Evolutionary conservation across 2,888 invertebrate genomes (phyloP).

Genomic region (Lithophane semibrunnea): DNA sequence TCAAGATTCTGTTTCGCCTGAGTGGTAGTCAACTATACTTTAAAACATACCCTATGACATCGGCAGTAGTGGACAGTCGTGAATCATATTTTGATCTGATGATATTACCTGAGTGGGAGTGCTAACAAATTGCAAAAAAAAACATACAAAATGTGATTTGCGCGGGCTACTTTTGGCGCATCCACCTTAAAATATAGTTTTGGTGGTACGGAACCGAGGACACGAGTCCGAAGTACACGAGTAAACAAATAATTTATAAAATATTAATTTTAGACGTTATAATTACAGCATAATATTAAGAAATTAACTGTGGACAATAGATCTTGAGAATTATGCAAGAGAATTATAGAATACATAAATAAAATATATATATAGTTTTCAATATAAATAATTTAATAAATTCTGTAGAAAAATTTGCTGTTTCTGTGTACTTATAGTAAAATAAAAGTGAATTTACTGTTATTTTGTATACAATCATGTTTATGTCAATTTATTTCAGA

Average conservation of each 20-base stretch:
- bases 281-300: constrained; percentile 6
- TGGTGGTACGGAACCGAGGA: too few relatives aligned
- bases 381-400: neutral
- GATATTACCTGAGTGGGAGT: too few relatives aligned
- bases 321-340: neutral
- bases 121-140: too few relatives aligned
- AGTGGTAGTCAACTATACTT: neutral
- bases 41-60: neutral
- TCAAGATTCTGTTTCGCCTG: neutral
- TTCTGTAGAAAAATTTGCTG: neutral
- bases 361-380: too few relatives aligned
- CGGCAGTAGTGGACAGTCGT: neutral
- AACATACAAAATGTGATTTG: too few relatives aligned
- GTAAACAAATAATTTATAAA: neutral
- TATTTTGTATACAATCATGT: neutral
- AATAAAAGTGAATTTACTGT: neutral
- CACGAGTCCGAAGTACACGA: too few relatives aligned
- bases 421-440: neutral
- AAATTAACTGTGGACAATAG: constrained; percentile 10
- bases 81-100: too few relatives aligned
- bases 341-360: too few relatives aligned
- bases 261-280: neutral
- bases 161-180: too few relatives aligned
- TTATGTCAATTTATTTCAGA: neutral
- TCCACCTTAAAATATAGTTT: too few relatives aligned